Conservation (phyloP, 2,113 vertebrate species). For the Turdus rufiventris region DNA sequence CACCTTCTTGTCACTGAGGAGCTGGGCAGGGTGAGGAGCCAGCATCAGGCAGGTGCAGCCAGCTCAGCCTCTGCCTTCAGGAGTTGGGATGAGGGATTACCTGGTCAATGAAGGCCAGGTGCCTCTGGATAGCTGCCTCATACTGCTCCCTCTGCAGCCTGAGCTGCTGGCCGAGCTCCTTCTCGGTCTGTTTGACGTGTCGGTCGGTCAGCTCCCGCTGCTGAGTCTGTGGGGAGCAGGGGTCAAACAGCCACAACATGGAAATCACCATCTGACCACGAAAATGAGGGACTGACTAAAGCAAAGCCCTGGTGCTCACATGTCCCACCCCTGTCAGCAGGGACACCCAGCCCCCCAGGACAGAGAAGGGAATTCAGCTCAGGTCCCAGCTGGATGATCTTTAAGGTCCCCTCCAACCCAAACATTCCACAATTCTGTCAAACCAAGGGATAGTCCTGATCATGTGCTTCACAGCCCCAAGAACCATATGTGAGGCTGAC, state of each 20-base stretch:
- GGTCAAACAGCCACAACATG: not conserved
- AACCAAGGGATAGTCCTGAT: not conserved
- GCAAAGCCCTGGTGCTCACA: not conserved
- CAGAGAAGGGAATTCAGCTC: not conserved
- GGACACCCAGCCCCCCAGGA: not conserved
- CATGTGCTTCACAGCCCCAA: not conserved
- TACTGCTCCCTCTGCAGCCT: conserved; percentile 89
- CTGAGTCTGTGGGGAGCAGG: conserved; percentile 74
- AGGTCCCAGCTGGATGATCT: not conserved
- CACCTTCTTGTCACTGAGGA: conserved; percentile 90
- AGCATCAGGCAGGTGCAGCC: not conserved
- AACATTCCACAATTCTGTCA: not conserved
- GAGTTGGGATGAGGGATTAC: conserved; percentile 19
- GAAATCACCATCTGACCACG: not conserved
- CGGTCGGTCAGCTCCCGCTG: conserved; percentile 84
- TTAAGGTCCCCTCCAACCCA: not conserved
- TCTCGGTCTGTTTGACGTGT: conserved; percentile 85
- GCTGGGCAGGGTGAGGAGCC: conserved; percentile 54
- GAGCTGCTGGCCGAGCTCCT: conserved; percentile 82
- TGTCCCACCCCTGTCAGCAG: not conserved
- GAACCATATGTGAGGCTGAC: not conserved
- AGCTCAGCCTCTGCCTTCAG: not conserved
- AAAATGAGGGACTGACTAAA: not conserved
- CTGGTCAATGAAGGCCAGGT: conserved; percentile 94
- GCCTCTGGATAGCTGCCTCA: conserved; percentile 88